A percentile compares a stretch with the other conserved stretches of the same genome.
phyloP scores from a whole-genome alignment of 2,888 invertebrate species.

The Xanthorhoe spadicearia region DNA sequence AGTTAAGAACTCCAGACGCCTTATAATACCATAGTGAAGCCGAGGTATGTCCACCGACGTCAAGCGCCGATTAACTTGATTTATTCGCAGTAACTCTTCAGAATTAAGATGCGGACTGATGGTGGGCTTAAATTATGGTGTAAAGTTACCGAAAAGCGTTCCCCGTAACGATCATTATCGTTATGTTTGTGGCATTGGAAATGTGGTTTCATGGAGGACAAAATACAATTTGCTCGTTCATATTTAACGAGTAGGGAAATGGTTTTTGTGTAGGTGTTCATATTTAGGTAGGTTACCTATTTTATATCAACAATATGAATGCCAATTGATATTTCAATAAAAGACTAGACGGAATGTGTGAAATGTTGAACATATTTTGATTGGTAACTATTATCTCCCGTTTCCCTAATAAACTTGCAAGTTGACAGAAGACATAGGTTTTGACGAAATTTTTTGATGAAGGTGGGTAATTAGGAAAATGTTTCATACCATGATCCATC shows the following conservation, averaged over 20 bases:
- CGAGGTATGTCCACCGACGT: constrained; percentile 49
- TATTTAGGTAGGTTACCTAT: neutral
- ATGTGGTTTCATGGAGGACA: constrained; percentile 10
- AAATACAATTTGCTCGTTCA: constrained; percentile 9
- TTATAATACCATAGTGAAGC: constrained; percentile 39
- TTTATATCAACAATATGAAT: neutral
- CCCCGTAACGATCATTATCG: constrained; percentile 13
- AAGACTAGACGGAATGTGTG: too few relatives aligned
- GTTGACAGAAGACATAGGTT: too few relatives aligned
- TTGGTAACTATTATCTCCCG: too few relatives aligned
- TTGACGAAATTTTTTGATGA: too few relatives aligned
- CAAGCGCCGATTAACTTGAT: constrained; percentile 57
- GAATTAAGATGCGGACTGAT: constrained; percentile 44
- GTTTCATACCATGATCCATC: too few relatives aligned
- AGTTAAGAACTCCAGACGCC: constrained; percentile 18
- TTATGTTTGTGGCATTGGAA: constrained; percentile 22
- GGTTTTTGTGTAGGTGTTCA: constrained; percentile 7
- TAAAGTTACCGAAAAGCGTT: constrained; percentile 39
- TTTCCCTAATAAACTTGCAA: too few relatives aligned
- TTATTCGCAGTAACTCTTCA: constrained; percentile 53
- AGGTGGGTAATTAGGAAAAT: too few relatives aligned
- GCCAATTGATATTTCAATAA: too few relatives aligned
- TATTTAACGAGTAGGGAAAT: constrained; percentile 4
- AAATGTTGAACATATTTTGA: too few relatives aligned
- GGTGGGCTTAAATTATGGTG: constrained; percentile 45